phyloP scores from a whole-genome alignment of 1,140 invertebrate genomes.

The Cryptotermes secundus region DNA sequence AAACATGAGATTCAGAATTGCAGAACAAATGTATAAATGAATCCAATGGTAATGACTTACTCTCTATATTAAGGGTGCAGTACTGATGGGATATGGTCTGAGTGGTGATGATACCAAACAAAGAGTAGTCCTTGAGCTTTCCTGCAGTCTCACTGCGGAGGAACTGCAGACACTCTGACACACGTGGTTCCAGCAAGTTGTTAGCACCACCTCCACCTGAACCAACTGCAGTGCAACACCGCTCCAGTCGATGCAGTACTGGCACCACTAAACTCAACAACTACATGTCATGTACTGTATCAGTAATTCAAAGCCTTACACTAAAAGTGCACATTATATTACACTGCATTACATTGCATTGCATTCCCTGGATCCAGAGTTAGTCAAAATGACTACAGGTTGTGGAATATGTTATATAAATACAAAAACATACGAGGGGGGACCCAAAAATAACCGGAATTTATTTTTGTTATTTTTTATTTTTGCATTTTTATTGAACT shows the following conservation, averaged over 20 bases:
- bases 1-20: no score
- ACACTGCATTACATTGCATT: no score
- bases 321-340: no score
- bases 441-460: no score
- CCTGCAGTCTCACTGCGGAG: constrained; percentile 40
- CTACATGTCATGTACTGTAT: constrained; percentile 45
- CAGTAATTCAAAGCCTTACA: no score
- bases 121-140: constrained; percentile 40
- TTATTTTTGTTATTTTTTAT: no score
- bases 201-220: not conserved
- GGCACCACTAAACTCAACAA: constrained; percentile 63
- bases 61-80: constrained; percentile 40
- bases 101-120: constrained; percentile 44
- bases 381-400: no score
- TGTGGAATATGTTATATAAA: no score
- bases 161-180: constrained; percentile 40
- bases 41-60: constrained; percentile 33
- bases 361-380: no score
- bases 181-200: constrained; percentile 39
- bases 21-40: not conserved
- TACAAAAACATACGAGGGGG: no score
- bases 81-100: constrained; percentile 44
- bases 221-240: constrained; percentile 34
- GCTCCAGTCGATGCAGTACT: constrained; percentile 62
- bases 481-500: no score